Conservation (phyloP, 2,797 vertebrate genomes). For the Enteromius afrohamiltoni region DNA sequence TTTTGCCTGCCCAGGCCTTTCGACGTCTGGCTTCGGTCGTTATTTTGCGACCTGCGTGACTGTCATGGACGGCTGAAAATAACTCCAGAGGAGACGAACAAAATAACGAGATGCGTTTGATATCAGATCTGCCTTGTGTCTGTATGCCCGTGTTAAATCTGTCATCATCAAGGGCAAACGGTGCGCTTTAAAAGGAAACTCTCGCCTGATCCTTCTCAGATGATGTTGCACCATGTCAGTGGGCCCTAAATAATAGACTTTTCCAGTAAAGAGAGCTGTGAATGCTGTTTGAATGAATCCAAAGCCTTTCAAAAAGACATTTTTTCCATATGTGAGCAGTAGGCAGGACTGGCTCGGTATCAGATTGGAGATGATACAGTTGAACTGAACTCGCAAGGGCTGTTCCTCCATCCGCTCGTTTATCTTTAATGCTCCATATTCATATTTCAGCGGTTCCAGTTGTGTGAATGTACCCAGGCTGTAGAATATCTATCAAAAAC, state of each 20-base stretch:
- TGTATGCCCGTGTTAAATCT: constrained; percentile 25
- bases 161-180: constrained; percentile 32
- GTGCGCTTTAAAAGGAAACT: constrained; percentile 19
- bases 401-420: constrained; percentile 46
- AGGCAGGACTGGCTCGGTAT: constrained; percentile 56
- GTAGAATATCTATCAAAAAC: constrained; percentile 15
- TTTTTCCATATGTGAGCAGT: constrained; percentile 67
- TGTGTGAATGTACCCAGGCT: constrained; percentile 56
- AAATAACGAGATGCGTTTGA: constrained; percentile 28
- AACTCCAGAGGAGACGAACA: constrained; percentile 10
- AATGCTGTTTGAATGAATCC: constrained; percentile 64
- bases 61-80: neutral
- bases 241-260: constrained; percentile 55
- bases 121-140: constrained; percentile 32
- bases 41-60: constrained; percentile 9
- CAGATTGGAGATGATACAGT: constrained; percentile 65
- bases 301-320: constrained; percentile 60
- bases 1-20: constrained; percentile 25
- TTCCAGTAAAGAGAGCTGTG: constrained; percentile 61
- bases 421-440: constrained; percentile 46
- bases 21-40: constrained; percentile 12
- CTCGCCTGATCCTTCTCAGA: constrained; percentile 58
- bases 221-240: constrained; percentile 65
- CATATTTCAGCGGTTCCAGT: constrained; percentile 58
- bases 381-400: neutral